These are phyloP conservation scores for Corvus moneduloides DNA, from an alignment of 2,113 vertebrate genomes.

Conservation along the genomic window DNA sequence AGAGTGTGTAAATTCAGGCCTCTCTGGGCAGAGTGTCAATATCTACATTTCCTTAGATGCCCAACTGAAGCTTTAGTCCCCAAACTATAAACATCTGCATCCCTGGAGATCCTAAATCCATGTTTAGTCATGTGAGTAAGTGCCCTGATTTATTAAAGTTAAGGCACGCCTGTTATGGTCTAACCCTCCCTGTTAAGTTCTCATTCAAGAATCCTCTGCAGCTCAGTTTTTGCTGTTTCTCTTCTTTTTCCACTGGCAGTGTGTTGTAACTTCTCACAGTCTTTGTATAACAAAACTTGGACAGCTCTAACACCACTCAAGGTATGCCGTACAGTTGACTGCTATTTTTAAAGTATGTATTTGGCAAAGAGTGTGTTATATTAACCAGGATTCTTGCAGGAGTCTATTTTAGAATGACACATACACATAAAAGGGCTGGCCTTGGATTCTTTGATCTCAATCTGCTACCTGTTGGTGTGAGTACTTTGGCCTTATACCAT, in stretches of 20 bases:
- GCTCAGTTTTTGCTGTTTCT: slow-evolving; percentile 7
- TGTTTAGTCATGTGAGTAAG: slow-evolving; percentile 6
- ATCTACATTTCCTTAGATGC: background rate
- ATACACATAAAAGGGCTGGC: background rate
- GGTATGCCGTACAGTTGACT: slow-evolving; percentile 1
- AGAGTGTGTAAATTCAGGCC: background rate
- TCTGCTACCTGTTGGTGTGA: background rate
- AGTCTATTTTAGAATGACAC: background rate
- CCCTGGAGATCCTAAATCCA: background rate
- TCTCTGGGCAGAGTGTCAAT: background rate
- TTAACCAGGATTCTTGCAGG: background rate
- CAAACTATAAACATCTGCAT: background rate
- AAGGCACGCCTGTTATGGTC: background rate
- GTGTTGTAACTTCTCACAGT: background rate
- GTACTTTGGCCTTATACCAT: background rate
- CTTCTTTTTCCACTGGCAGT: background rate
- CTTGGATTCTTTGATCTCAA: background rate
- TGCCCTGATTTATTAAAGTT: background rate
- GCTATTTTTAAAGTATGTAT: slow-evolving; percentile 38
- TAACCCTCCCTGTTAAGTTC: background rate
- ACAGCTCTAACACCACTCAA: background rate
- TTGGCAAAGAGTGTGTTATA: slow-evolving; percentile 14
- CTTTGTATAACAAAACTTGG: background rate
- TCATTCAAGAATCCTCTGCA: slow-evolving; percentile 7
- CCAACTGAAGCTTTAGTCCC: background rate